phyloP scores from a whole-genome alignment of 2,797 vertebrate genomes.

The Oceanodroma leucorhoa region DNA sequence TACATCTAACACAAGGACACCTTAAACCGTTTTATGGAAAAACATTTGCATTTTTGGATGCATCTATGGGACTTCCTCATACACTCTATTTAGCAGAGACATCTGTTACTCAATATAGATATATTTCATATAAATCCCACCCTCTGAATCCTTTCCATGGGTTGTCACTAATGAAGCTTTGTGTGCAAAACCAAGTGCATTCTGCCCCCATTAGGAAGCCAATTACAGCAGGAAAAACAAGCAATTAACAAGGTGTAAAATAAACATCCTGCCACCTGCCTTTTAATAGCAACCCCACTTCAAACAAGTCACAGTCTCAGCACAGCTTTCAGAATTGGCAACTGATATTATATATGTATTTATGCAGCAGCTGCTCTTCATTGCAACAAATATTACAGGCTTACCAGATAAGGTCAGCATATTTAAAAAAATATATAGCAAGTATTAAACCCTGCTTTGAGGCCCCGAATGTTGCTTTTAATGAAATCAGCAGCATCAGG shows the following conservation, averaged over 20 bases:
- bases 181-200: constrained; percentile 40
- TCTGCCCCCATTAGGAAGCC: constrained; percentile 61
- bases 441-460: constrained; percentile 66
- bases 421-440: constrained; percentile 50
- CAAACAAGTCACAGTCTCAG: constrained; percentile 54
- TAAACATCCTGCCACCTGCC: constrained; percentile 68
- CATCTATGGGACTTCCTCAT: background rate
- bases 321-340: constrained; percentile 58
- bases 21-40: background rate
- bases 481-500: constrained; percentile 61
- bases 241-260: constrained; percentile 73
- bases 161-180: constrained; percentile 42
- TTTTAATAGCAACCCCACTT: constrained; percentile 58
- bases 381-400: constrained; percentile 63
- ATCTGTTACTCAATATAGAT: constrained; percentile 25
- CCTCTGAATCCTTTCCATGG: constrained; percentile 32
- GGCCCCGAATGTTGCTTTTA: constrained; percentile 38
- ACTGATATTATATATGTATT: constrained; percentile 56
- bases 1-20: background rate
- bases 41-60: background rate
- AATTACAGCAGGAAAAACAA: constrained; percentile 65
- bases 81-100: constrained; percentile 20
- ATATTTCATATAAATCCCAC: constrained; percentile 24
- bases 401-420: constrained; percentile 68
- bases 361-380: constrained; percentile 69